phyloP scores from a whole-genome alignment of 2,888 invertebrate species.

The Rhopalosiphum nymphaeae region DNA sequence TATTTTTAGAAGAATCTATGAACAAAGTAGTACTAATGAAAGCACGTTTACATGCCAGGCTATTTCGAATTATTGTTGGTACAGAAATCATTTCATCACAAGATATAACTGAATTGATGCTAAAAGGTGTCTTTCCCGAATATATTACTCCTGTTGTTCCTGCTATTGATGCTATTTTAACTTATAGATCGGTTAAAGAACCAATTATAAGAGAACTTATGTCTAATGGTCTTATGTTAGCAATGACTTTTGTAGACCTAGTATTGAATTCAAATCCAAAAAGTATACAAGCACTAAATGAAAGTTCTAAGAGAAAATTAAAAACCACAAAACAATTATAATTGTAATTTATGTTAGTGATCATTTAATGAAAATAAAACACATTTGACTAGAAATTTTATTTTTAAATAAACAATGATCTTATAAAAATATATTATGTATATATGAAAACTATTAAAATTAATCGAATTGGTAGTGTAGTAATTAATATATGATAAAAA shows the following conservation, averaged over 20 bases:
- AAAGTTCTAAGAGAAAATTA: conserved; percentile 27
- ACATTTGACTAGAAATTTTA: neutral
- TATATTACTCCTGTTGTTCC: conserved; percentile 52
- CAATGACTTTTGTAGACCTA: conserved; percentile 53
- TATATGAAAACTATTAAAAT: neutral
- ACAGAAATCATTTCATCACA: conserved; percentile 61
- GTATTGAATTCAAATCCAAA: conserved; percentile 54
- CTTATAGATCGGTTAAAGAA: conserved; percentile 45
- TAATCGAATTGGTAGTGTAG: neutral
- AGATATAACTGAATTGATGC: conserved; percentile 58
- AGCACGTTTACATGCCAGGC: conserved; percentile 57
- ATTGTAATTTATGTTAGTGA: neutral
- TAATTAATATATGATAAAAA: neutral
- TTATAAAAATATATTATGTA: neutral
- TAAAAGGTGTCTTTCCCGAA: conserved; percentile 52
- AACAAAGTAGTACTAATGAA: conserved; percentile 62
- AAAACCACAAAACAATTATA: neutral
- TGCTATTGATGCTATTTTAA: conserved; percentile 39
- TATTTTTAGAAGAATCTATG: conserved; percentile 23
- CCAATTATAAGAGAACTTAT: conserved; percentile 49
- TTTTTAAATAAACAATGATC: conserved; percentile 32
- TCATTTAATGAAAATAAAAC: neutral
- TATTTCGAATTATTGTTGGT: conserved; percentile 62
- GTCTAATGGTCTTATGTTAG: conserved; percentile 61
- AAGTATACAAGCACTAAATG: conserved; percentile 52